A percentile compares a stretch with the other conserved stretches of the same genome.
Conservation (phyloP, 2,113 vertebrate genomes). For the Pontoporia blainvillei region DNA sequence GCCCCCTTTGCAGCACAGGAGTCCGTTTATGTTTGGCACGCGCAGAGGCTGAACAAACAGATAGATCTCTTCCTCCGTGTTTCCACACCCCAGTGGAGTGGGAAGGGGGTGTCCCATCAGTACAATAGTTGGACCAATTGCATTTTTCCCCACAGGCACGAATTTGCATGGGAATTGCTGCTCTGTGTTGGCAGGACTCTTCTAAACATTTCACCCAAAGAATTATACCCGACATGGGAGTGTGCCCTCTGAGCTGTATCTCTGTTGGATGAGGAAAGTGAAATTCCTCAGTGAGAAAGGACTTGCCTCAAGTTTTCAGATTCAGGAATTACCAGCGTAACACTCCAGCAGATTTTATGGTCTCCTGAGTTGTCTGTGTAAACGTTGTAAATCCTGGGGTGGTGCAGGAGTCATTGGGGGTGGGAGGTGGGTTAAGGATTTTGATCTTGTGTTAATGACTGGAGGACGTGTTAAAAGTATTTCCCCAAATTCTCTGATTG, state of each 20-base stretch:
- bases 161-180: conserved; percentile 71
- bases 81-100: conserved; percentile 39
- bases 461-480: neutral
- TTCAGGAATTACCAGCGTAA: neutral
- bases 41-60: conserved; percentile 31
- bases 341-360: conserved; percentile 30
- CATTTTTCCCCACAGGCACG: conserved; percentile 26
- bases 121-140: conserved; percentile 6
- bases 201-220: conserved; percentile 60
- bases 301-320: conserved; percentile 22
- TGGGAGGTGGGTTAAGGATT: neutral
- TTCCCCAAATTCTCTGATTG: neutral
- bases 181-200: conserved; percentile 44
- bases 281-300: conserved; percentile 48
- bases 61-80: neutral
- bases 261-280: conserved; percentile 58
- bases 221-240: conserved; percentile 49
- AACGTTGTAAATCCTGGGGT: neutral
- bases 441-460: neutral
- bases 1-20: neutral
- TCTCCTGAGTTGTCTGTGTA: neutral
- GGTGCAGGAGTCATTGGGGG: neutral
- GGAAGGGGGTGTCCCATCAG: neutral
- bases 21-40: neutral
- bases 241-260: conserved; percentile 59